Base-by-base conservation (phyloP, 1,140 invertebrate genomes). In the Trichomalopsis sarcophagae region DNA sequence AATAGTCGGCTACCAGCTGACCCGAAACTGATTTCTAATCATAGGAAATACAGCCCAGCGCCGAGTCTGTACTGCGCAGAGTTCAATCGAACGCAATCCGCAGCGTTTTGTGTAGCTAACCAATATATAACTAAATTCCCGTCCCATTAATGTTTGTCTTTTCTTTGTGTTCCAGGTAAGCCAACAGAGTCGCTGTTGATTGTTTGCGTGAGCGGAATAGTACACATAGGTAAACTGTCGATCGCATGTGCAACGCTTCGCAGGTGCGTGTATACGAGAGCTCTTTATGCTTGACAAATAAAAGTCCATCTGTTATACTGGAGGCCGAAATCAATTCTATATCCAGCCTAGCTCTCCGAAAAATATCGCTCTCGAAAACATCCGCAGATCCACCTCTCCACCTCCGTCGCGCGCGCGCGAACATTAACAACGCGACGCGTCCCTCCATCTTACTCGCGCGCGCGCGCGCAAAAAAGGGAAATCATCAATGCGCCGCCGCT, bases 391-490 rank as follows among this genome's bases (percentile, higher is more conserved):
- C 75, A 3, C 36, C 71, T 11, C 36, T 77, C 40, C 68, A 71
- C 66, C 62, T 27, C 14, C 10, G 1, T 23, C 13, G 66, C 76
- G 33, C 33, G 33, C 33, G 27, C 27, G 27, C 27, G 27, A 27
- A 84, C 40, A 84, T 84, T 84, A 84, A 84, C 79, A 84, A 69
- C 82, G 23, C 27, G 27, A 27, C 27, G 50, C 36, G 76, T 23
- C 76, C 27, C 66, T 76, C 36, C 76, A 50, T 33, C 75, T 79
- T 9, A 11, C n/a, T 36, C 33, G 33, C 33, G 33, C 0, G 2
- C 55, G 2, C 55, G 0, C 33, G 13, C 1, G 27, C 10, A 66
- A 21, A 68, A 73, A 55, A 81, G 17, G 40, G 3, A 47, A 74
- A 66, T 44, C 68, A 74, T 80, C 78, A 75, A 81, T 75, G 69